A percentile compares a stretch with the other conserved stretches of the same genome.
Evolutionary conservation across 53 echinoderm and acorn worm species (phyloP).

Genomic region (Glandiceps talaboti): DNA sequence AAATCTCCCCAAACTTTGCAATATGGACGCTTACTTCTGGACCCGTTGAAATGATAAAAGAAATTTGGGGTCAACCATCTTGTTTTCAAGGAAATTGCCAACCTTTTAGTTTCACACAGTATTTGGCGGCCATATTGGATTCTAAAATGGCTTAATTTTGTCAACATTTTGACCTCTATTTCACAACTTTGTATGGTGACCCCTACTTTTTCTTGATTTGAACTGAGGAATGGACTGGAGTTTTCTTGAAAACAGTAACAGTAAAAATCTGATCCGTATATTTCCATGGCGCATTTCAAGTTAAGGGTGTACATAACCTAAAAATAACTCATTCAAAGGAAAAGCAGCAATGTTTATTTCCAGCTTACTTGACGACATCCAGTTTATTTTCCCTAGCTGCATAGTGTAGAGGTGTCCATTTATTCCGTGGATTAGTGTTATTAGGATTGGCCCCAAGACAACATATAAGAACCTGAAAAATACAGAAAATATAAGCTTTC

Average conservation of each 20-base stretch:
- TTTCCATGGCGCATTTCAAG: background rate
- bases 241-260: background rate
- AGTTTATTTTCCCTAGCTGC: conserved; percentile 66
- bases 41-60: too few relatives aligned
- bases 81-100: too few relatives aligned
- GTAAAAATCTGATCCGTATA: background rate
- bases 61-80: too few relatives aligned
- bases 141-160: too few relatives aligned
- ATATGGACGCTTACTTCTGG: too few relatives aligned
- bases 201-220: background rate
- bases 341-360: too few relatives aligned
- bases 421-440: conserved; percentile 33
- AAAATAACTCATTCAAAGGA: too few relatives aligned
- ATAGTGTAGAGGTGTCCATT: conserved; percentile 84
- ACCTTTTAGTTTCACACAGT: too few relatives aligned
- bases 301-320: background rate
- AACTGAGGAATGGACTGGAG: background rate
- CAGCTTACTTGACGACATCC: conserved; percentile 56
- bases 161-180: too few relatives aligned
- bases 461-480: conserved; percentile 71
- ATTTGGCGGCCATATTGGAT: too few relatives aligned
- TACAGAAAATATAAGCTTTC: too few relatives aligned
- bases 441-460: conserved; percentile 79
- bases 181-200: background rate
- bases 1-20: too few relatives aligned